phyloP scores from a whole-genome alignment of 2,888 invertebrate species.

The Microctonus hyperodae region DNA sequence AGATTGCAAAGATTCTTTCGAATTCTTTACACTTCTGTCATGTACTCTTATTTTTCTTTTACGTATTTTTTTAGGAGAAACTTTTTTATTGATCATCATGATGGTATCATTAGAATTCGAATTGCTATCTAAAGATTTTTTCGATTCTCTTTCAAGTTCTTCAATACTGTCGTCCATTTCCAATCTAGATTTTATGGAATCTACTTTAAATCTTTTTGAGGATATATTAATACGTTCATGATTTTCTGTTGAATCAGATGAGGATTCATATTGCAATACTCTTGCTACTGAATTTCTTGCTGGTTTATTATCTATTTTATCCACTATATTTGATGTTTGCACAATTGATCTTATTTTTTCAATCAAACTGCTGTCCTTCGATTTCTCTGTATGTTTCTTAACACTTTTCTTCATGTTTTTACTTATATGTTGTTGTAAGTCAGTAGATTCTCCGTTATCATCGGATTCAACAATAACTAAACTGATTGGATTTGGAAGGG shows the following conservation, averaged over 20 bases:
- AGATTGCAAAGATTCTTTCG: background rate
- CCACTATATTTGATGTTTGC: background rate
- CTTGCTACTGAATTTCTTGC: background rate
- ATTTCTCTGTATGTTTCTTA: background rate
- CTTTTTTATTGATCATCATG: background rate
- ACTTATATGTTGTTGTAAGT: background rate
- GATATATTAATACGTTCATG: background rate
- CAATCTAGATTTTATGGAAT: no score
- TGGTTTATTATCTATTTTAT: background rate
- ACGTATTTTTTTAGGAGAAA: background rate
- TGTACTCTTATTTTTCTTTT: background rate
- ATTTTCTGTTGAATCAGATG: background rate
- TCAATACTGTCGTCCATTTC: background rate
- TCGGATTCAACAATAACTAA: background rate
- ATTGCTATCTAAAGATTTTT: background rate
- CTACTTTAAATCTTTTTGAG: background rate
- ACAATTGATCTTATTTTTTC: background rate
- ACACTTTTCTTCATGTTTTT: background rate
- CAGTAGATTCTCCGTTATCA: background rate
- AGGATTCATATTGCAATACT: slow-evolving; percentile 8
- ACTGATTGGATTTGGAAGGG: background rate
- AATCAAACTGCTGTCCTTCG: no score
- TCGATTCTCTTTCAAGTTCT: background rate
- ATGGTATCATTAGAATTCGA: background rate
- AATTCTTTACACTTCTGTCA: background rate